Evolutionary conservation across 1,140 invertebrate species (phyloP).

Genomic region (Microplitis mediator): DNA sequence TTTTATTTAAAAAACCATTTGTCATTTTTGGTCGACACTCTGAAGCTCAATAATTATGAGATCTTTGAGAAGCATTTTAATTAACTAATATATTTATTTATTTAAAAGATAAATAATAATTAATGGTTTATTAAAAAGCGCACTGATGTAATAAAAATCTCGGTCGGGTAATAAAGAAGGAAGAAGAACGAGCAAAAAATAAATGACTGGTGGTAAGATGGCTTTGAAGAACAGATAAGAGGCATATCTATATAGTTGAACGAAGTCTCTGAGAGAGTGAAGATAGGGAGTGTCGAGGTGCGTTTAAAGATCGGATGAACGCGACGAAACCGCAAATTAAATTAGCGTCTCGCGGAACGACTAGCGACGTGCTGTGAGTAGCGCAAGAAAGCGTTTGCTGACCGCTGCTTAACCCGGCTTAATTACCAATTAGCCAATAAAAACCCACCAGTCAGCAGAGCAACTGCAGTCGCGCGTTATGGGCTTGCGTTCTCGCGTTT

Average conservation of each 20-base stretch:
- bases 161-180: no score
- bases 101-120: no score
- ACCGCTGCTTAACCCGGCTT: slow-evolving; percentile 53
- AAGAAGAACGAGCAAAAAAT: no score
- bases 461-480: slow-evolving; percentile 40
- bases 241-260: background rate
- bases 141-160: no score
- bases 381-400: slow-evolving; percentile 52
- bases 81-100: no score
- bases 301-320: slow-evolving; percentile 33
- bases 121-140: no score
- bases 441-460: slow-evolving; percentile 46
- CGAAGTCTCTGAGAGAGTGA: background rate
- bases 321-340: slow-evolving; percentile 60
- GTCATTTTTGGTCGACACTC: background rate
- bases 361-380: slow-evolving; percentile 8
- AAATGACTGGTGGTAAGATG: background rate
- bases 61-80: no score
- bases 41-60: background rate
- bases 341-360: slow-evolving; percentile 53
- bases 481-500: slow-evolving; percentile 27
- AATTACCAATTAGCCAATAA: slow-evolving; percentile 60
- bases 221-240: background rate
- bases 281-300: background rate
- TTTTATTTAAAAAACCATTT: background rate